These are phyloP conservation scores for Eulemur mongoz DNA, from an alignment of 2,797 vertebrate species.

Conservation along the genomic window DNA sequence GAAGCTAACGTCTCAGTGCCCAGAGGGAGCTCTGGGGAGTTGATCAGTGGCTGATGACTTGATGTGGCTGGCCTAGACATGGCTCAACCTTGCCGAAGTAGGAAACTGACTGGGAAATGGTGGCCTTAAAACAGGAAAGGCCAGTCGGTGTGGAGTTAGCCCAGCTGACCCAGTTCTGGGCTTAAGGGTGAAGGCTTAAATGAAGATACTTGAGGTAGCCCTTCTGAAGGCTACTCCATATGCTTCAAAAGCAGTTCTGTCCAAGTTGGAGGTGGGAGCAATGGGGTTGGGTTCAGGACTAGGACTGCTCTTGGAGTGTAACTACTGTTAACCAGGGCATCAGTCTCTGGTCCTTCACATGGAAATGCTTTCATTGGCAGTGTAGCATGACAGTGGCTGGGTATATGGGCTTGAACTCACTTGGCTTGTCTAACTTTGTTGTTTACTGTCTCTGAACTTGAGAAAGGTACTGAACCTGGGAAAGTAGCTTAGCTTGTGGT, in stretches of 20 bases:
- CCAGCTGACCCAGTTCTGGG: background rate
- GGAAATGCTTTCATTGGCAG: background rate
- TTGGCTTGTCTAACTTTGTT: background rate
- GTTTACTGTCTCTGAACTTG: background rate
- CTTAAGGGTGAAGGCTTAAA: background rate
- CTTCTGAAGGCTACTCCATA: background rate
- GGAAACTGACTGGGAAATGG: background rate
- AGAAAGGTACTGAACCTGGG: background rate
- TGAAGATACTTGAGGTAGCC: rapidly evolving
- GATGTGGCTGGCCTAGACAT: background rate
- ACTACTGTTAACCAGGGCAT: too few relatives aligned
- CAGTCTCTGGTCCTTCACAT: rapidly evolving
- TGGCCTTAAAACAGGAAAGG: rapidly evolving
- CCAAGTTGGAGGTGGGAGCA: background rate
- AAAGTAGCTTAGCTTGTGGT: background rate
- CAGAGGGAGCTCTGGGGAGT: rapidly evolving
- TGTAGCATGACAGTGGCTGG: background rate
- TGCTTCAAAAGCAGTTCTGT: background rate
- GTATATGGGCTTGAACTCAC: background rate
- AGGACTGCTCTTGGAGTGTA: background rate
- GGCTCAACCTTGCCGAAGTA: rapidly evolving
- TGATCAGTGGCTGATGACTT: rapidly evolving
- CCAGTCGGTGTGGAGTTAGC: rapidly evolving
- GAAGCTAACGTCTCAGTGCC: background rate
- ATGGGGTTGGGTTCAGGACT: background rate